Conservation (phyloP, 2,113 vertebrate genomes). For the Sminthopsis crassicaudata region DNA sequence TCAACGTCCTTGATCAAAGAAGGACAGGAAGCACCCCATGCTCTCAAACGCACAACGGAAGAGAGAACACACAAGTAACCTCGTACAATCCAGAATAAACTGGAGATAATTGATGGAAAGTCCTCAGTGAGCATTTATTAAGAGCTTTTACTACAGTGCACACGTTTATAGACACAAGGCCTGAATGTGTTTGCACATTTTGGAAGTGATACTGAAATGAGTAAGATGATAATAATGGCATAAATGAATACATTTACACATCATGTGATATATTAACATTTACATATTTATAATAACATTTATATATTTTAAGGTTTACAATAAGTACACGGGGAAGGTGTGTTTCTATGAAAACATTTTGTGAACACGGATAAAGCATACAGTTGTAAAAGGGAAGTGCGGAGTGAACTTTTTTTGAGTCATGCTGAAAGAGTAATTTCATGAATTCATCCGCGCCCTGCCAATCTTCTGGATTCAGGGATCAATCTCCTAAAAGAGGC, state of each 20-base stretch:
- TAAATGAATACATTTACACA: neutral
- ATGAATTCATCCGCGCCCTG: neutral
- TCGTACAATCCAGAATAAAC: neutral
- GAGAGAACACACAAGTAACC: neutral
- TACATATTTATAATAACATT: too few species aligned
- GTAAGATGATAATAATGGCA: neutral
- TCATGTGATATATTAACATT: neutral
- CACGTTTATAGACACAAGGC: neutral
- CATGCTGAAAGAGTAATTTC: accelerated
- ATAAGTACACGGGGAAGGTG: neutral
- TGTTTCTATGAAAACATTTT: neutral
- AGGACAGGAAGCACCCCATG: neutral
- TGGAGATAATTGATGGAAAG: neutral
- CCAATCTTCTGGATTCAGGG: neutral
- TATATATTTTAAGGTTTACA: neutral
- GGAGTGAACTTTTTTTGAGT: neutral
- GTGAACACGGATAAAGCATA: neutral
- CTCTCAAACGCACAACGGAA: neutral
- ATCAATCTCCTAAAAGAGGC: neutral
- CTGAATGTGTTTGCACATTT: neutral
- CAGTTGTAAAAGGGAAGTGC: neutral
- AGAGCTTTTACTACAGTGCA: neutral
- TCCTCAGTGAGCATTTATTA: neutral
- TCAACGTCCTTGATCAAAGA: neutral
- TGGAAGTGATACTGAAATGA: neutral